Percentiles rank a stretch among this genome's conserved stretches.
Evolutionary conservation across 1,140 invertebrate genomes (phyloP).

Genomic region (Tetramorium alpestre): DNA sequence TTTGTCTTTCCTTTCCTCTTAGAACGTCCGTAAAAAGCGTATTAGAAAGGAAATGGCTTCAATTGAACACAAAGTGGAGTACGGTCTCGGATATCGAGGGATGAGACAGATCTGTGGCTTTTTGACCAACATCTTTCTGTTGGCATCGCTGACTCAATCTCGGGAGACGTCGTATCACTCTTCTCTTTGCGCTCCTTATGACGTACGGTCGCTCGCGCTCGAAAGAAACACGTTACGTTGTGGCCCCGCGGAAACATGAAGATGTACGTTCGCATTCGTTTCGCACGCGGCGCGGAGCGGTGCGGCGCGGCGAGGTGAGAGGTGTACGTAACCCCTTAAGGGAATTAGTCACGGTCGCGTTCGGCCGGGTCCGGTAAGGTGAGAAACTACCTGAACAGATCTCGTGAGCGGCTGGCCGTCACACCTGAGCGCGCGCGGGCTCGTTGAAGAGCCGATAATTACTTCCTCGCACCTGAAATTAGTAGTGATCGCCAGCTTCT

Average conservation of each 20-base stretch:
- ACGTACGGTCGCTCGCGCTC: conserved; percentile 12
- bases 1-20: background rate
- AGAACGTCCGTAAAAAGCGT: conserved; percentile 1
- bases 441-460: conserved; percentile 62
- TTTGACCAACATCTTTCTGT: background rate
- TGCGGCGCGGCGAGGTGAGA: background rate
- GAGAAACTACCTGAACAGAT: conserved; percentile 54
- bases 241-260: conserved; percentile 38
- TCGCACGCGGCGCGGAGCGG: background rate
- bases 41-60: conserved; percentile 41
- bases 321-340: conserved; percentile 47
- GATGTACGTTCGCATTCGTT: conserved; percentile 45
- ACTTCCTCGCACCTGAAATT: conserved; percentile 61
- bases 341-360: conserved; percentile 59
- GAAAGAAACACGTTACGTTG: conserved; percentile 28
- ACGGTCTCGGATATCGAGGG: background rate
- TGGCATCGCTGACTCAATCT: conserved; percentile 30
- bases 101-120: conserved; percentile 5
- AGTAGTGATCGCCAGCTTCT: conserved; percentile 35
- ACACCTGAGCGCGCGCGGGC: conserved; percentile 17
- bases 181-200: background rate
- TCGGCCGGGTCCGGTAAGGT: conserved; percentile 28
- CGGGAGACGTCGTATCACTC: background rate
- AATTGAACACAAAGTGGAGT: conserved; percentile 12
- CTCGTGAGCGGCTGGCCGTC: background rate